Evolutionary conservation across 1,140 invertebrate species (phyloP), one percentile per base, ranked within the genome.

Genomic region (Cydia pomonella): DNA sequence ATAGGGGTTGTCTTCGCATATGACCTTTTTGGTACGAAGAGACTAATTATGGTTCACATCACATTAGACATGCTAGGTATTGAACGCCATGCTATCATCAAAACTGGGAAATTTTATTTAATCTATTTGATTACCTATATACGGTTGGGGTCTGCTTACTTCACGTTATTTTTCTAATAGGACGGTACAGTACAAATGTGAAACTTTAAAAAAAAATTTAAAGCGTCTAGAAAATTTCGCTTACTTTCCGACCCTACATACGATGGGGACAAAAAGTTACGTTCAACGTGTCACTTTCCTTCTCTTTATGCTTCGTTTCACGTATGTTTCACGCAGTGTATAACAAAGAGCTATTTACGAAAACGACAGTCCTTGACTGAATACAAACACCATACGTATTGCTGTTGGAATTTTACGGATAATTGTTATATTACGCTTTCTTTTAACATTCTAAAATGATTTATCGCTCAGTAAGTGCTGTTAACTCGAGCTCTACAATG

Each of bases 401-500:
- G 64, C 41, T 69, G 64, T 69, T 33, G n/a, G 29, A 69, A 69
- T 69, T 69, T 69, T 33, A 69, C 64, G 64, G 27, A 69, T 69
- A 69, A 69, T 69, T 69, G 64, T 69, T 69, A 33, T 69, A 69
- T 69, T 69, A 69, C 33, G 29, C 27, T 29, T 69, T 33, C 27
- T 33, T 18, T 59, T 59, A 23, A 69, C 64, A 69, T 69, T 69
- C 64, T 69, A 69, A 69, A 69, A 69, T 69, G 64, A 69, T 69
- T 69, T 69, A 69, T 69, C 29, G 64, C 29, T 38, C 64, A 69
- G 64, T 69, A 69, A 69, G 64, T 69, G 64, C 64, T 69, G 63
- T 78, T 80, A 80, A 73, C 72, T 78, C 73, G 59, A 27, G 73
- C 72, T 76, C 75, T 73, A 84, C 79, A 82, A 84, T 81, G 82